A percentile compares a stretch with the other conserved stretches of the same genome.
These are phyloP conservation scores for Corydoras sp. DNA, from an alignment of 2,113 vertebrate species.

Conservation along the genomic window DNA sequence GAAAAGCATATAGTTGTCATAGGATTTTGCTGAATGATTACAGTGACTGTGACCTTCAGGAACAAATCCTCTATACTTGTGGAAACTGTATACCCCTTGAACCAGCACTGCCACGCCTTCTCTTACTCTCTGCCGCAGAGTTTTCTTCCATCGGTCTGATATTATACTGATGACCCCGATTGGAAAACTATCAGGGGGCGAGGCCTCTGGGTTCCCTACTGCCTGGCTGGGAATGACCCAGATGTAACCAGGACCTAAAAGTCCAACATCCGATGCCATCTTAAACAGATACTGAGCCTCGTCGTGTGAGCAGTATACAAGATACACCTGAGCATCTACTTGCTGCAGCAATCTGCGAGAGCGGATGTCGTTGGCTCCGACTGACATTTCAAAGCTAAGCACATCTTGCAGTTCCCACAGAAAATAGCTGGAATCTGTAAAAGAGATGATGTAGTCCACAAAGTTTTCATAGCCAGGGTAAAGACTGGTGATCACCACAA, in stretches of 20 bases:
- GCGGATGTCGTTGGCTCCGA: constrained; percentile 68
- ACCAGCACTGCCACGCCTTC: constrained; percentile 91
- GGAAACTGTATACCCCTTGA: constrained; percentile 82
- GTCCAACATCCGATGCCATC: constrained; percentile 79
- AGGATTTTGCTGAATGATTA: constrained; percentile 53
- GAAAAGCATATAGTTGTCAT: constrained; percentile 77
- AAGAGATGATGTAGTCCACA: constrained; percentile 79
- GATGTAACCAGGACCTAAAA: constrained; percentile 86
- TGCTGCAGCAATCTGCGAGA: constrained; percentile 81
- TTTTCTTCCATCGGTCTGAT: constrained; percentile 91
- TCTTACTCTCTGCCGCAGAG: constrained; percentile 84
- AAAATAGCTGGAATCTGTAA: constrained; percentile 86
- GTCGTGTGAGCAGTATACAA: constrained; percentile 88
- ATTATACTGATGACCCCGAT: constrained; percentile 89
- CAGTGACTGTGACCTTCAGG: constrained; percentile 80
- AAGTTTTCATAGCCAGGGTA: constrained; percentile 88
- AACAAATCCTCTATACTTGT: constrained; percentile 71
- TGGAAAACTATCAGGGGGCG: constrained; percentile 78
- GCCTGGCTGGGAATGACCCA: constrained; percentile 89
- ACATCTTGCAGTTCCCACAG: constrained; percentile 89
- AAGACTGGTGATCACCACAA: constrained; percentile 90
- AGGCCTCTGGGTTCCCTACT: constrained; percentile 82
- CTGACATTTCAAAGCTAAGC: constrained; percentile 87
- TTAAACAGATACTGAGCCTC: constrained; percentile 86
- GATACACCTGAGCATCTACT: constrained; percentile 85